A percentile compares a stretch with the other conserved stretches of the same genome.
Evolutionary conservation across 2,888 invertebrate genomes (phyloP).

Genomic region (Metellina segmentata): DNA sequence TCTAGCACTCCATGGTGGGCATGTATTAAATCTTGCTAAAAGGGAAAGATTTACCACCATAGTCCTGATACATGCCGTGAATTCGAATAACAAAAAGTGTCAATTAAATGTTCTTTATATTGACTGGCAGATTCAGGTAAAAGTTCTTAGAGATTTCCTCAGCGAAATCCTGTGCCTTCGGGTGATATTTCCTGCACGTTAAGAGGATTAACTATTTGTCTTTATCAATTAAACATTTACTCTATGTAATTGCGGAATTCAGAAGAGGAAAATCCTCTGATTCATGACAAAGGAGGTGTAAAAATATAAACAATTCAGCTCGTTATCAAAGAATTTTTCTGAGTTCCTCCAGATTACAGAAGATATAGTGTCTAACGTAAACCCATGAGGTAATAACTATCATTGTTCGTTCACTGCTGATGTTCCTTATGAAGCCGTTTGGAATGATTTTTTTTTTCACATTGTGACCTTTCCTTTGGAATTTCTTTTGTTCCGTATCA

Average conservation of each 20-base stretch:
- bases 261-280: slow-evolving; percentile 16
- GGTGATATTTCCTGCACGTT: slow-evolving; percentile 2
- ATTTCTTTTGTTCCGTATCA: neutral
- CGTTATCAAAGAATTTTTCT: slow-evolving; percentile 16
- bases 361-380: neutral
- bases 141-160: neutral
- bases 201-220: slow-evolving; percentile 32
- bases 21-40: neutral
- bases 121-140: neutral
- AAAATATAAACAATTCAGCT: slow-evolving; percentile 34
- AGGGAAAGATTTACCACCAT: neutral
- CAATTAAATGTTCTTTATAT: neutral
- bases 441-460: neutral
- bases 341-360: slow-evolving; percentile 2
- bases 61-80: neutral
- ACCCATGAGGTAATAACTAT: neutral
- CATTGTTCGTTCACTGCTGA: neutral
- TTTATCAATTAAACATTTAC: slow-evolving; percentile 46
- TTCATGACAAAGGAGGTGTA: slow-evolving; percentile 22
- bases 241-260: slow-evolving; percentile 20
- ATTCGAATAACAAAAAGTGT: neutral
- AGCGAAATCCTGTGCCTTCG: neutral
- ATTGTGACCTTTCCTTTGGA: neutral
- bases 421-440: neutral
- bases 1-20: too few relatives aligned